Evolutionary conservation across 1,140 invertebrate genomes (phyloP).

Genomic region (Elysia chlorotica): DNA sequence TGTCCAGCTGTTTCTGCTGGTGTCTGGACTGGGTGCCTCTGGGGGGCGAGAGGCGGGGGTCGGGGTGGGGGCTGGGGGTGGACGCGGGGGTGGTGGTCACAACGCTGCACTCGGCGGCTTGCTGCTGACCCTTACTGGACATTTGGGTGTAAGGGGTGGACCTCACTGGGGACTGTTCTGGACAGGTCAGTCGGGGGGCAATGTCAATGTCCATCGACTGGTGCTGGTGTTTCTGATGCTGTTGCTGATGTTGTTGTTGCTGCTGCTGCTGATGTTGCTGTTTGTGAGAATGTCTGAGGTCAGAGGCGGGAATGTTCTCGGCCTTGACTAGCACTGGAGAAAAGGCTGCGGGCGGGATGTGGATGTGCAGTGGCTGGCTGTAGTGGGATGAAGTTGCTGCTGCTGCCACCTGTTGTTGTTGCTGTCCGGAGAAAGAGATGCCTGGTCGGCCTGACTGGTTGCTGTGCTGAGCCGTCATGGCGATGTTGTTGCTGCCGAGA

Average conservation of each 20-base stretch:
- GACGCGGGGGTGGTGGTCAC: not conserved
- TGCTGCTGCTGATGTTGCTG: not conserved
- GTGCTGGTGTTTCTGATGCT: not conserved
- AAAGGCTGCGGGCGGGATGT: slow-evolving; percentile 9
- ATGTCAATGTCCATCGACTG: not conserved
- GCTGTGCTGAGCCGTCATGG: too few species aligned
- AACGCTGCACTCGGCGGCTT: too few species aligned
- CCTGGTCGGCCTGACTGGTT: not conserved
- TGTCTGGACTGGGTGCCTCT: not conserved
- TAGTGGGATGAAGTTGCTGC: not conserved
- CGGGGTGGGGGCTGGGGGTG: not conserved
- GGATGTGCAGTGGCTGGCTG: slow-evolving; percentile 14
- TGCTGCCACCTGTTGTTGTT: not conserved
- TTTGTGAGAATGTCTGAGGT: too few species aligned
- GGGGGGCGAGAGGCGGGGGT: not conserved
- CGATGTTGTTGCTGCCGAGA: too few species aligned
- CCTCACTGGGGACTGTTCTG: not conserved
- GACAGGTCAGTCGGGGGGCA: not conserved
- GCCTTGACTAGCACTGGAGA: not conserved
- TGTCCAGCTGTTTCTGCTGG: not conserved
- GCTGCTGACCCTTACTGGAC: not conserved
- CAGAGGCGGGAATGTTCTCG: too few species aligned
- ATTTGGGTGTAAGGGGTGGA: not conserved
- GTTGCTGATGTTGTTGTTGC: not conserved
- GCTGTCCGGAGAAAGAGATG: not conserved